Conservation (phyloP, 2,113 vertebrate species). For the Pseudolaguvia tuberculata region DNA sequence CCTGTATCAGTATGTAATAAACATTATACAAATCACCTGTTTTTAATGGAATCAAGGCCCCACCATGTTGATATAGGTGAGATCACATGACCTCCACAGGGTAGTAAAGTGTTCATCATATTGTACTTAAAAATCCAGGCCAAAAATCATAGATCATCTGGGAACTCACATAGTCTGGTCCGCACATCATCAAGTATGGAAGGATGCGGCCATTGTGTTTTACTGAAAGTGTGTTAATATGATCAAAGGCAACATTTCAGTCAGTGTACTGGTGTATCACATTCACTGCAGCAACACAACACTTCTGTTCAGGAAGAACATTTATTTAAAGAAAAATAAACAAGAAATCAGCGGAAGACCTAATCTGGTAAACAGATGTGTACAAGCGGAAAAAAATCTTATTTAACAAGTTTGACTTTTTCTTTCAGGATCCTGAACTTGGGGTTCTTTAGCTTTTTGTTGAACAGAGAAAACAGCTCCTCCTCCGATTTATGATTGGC, state of each 20-base stretch:
- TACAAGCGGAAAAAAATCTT: constrained; percentile 26
- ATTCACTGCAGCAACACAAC: neutral
- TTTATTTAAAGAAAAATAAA: constrained; percentile 34
- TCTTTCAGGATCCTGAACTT: constrained; percentile 87
- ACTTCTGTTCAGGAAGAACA: constrained; percentile 14
- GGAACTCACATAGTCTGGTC: no score
- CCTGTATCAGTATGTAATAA: no score
- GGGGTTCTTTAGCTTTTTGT: constrained; percentile 89
- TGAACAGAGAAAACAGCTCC: constrained; percentile 79
- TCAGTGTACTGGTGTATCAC: neutral
- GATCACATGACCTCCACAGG: no score
- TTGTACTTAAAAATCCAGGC: no score
- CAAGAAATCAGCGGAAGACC: neutral
- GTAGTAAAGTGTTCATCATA: no score
- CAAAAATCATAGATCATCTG: no score
- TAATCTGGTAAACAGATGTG: neutral
- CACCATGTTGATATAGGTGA: no score
- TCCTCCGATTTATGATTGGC: constrained; percentile 72
- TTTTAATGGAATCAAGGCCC: no score
- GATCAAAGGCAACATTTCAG: neutral
- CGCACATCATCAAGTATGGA: no score
- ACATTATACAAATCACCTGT: no score
- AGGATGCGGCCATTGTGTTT: neutral
- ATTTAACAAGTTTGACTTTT: constrained; percentile 81
- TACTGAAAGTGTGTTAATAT: neutral